Base-by-base conservation (phyloP, 2,797 vertebrate species). In the Channallabes apus region DNA sequence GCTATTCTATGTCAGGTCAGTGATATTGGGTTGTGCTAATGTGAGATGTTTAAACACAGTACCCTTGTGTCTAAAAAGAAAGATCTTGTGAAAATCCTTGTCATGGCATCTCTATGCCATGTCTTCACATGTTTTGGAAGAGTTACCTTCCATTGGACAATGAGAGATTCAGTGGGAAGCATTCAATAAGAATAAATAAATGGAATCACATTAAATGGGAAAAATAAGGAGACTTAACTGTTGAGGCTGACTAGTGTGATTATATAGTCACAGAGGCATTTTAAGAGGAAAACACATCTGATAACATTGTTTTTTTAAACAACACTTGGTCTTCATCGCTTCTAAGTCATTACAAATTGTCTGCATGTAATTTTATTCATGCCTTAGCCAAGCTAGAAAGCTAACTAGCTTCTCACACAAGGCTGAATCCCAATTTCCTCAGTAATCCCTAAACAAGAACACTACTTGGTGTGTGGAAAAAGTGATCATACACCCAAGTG, bases 1-100 rank as follows among this genome's bases (percentile, higher is more conserved):
- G 24, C 76, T 67, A 67, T 76, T 18, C 14, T 35, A 1, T 27
- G 61, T 78, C 59, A 85, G 69, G 68, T 29, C 68, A 81, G 68
- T 65, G 29, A 80, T 56, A 62, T 6, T 14, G 9, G 78, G 27
- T 41, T 64, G 35, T 64, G 46, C n/a, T 41, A 54, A 65, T 71
- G 20, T 12, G 38, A 64, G 5, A 81, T 85, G 56, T 65, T 18
- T 51, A 15, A 20, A 27, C n/a, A 51, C 17, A 61, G 51, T 38
- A 17, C 24, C 46, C 65, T 61, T 3, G 8, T 18, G 72, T 77
- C 27, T 69, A 59, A 80, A 22, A 41, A 80, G 27, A 46, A 51
- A 22, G 46, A 4, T 27, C 14, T 20, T 24, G 35, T 80, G 68
- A 51, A 81, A 62, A n/a, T 54, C 22, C 41, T 54, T 64, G n/a